Base-by-base conservation (phyloP, 2,888 invertebrate genomes). In the Temnothorax ravouxi region DNA sequence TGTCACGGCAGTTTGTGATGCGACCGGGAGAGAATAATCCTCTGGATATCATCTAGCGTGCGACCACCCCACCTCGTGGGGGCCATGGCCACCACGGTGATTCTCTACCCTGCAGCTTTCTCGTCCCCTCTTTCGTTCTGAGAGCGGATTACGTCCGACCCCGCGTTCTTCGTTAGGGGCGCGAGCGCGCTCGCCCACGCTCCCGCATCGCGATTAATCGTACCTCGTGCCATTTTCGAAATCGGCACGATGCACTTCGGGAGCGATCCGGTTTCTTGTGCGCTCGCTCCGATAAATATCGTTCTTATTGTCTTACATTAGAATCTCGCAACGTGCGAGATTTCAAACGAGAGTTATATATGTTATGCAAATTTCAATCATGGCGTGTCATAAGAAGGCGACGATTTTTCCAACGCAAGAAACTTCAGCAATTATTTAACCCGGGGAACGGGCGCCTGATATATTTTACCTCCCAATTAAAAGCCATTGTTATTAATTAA, bases 1-100 rank as follows among this genome's bases (percentile, higher is more conserved):
- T 94, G 94, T 94, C 94, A 94, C 92, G 92, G 91, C 90, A 93
- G 92, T 94, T 93, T 93, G 93, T 93, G 93, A 93, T 93, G 92
- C 92, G 92, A 92, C 90, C 88, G 92, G 92, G 92, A 92, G 91
- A 91, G 92, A 93, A 92, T 93, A 93, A 94, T 94, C 93, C 93
- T 91, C 93, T 90, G 92, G 91, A 93, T 93, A 93, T 92, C 92
- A 89, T 92, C 91, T 91, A 91, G 88, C 88, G 86, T 85, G 72
- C 72, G 72, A 85, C 54, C 77, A 75, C 87, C 86, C 87, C 83
- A 84, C 85, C 83, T 66, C 82, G 6, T 4, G 34, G 69, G 74
- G 64, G 38, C 85, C n/a, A n/a, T n/a, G n/a, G n/a, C n/a, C 74
- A 75, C 85, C 74, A 72, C 84, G 71, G 56, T 71, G 64, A 64